Evolutionary conservation across 2,797 vertebrate species (phyloP), one percentile per base, ranked within the genome.

Genomic region (Arctocebus calabarensis): DNA sequence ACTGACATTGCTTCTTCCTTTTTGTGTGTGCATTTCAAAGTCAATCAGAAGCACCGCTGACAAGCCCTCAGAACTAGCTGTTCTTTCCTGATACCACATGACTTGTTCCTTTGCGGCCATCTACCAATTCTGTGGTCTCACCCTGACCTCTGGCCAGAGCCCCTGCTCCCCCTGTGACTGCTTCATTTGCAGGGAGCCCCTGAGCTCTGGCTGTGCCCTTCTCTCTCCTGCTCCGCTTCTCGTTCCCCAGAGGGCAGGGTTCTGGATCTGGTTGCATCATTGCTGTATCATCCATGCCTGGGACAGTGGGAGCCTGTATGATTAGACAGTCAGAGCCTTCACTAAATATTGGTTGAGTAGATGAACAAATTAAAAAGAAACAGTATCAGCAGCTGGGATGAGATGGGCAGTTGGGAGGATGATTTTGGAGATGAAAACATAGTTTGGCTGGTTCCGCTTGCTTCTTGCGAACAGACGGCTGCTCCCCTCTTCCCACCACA

Each of bases 331-430:
- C 2, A 37, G 55, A 62, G 40, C 8, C 74, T 93, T 90, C 74
- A 40, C 74, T 78, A 89, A 95, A 94, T 79, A 85, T 45, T 83
- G 74, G 43, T 9, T 71, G 34, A 85, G 13, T 10, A 29, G 62
- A 84, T 40, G 34, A 85, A 88, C 32, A 88, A 90, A 96, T 79
- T 68, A 90, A 88, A 92, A 92, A 9, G 66, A 96, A 94, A 95
- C 43, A 84, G 32, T 3, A 22, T 29, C 34, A 55, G 78, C 7
- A 17, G 2, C 59, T 13, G 7, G 9, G 59, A 19, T 64, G 11
- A 7, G 64, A 40, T 7, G 22, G 25, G 23, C 34, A 22, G 29
- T 32, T 48, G 4, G 6, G 85, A 89, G 45, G 66, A n/a, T 45
- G 45, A 40, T 12, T 77, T 2, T 37, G 22, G 34, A 92, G 32